Conservation (phyloP, 2,797 vertebrate genomes). For the Jordanella pulchra region DNA sequence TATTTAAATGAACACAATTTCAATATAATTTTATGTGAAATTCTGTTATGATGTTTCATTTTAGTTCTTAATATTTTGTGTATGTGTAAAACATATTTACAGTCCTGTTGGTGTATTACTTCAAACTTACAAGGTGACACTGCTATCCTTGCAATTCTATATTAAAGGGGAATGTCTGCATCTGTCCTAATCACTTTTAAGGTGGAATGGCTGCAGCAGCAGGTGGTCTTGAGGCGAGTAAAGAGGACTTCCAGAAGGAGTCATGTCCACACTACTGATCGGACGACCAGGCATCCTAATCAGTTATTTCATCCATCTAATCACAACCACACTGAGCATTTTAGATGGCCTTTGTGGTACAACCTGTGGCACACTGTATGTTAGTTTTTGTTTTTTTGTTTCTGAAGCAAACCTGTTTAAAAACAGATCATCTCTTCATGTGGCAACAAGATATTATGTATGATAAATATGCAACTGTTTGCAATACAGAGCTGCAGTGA, state of each 20-base stretch:
- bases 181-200: slow-evolving; percentile 56
- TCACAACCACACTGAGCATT: slow-evolving; percentile 70
- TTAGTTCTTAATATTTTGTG: not conserved
- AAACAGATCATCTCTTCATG: slow-evolving; percentile 32
- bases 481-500: slow-evolving; percentile 85
- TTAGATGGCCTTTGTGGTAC: slow-evolving; percentile 87
- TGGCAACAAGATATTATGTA: slow-evolving; percentile 46
- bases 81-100: not conserved
- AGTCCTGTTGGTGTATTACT: not conserved
- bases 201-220: slow-evolving; percentile 97
- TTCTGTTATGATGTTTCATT: not conserved
- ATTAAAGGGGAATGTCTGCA: not conserved
- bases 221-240: slow-evolving; percentile 85
- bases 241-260: slow-evolving; percentile 84
- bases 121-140: not conserved
- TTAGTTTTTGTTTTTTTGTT: slow-evolving; percentile 39
- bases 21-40: not conserved
- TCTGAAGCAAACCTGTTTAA: slow-evolving; percentile 43
- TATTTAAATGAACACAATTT: not conserved
- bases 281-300: slow-evolving; percentile 24
- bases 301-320: slow-evolving; percentile 11
- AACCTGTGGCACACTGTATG: slow-evolving; percentile 94
- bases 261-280: slow-evolving; percentile 31
- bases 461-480: slow-evolving; percentile 49
- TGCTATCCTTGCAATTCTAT: no score